Evolutionary conservation across 37 sponge, comb jelly and placozoan species (phyloP).

Genomic region (Trichoplax adhaerens): DNA sequence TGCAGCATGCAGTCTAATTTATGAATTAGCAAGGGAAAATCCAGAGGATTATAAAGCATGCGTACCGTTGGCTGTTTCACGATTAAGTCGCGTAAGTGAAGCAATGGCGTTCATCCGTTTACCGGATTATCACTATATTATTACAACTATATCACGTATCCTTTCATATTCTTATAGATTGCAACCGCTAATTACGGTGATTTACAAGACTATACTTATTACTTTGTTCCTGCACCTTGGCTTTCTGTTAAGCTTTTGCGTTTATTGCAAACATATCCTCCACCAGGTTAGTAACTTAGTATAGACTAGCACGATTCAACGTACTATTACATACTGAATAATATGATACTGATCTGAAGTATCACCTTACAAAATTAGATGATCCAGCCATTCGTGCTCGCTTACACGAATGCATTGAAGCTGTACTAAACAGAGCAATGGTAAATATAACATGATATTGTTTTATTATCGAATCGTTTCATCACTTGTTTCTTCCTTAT

Average conservation of each 20-base stretch:
- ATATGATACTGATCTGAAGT: too few relatives aligned
- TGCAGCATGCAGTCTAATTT: conserved; percentile 59
- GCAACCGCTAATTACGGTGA: conserved; percentile 37
- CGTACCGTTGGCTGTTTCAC: conserved; percentile 44
- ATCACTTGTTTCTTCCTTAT: conserved; percentile 5
- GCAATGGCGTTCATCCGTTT: background rate
- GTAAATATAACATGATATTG: background rate
- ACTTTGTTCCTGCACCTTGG: conserved; percentile 94
- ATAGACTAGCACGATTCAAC: too few relatives aligned
- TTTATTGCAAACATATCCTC: conserved; percentile 58
- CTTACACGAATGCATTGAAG: conserved; percentile 63
- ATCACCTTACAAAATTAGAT: too few relatives aligned
- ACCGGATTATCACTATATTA: background rate
- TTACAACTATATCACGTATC: background rate
- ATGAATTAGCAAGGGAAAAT: conserved; percentile 48
- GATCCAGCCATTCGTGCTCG: too few relatives aligned
- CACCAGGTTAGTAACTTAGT: conserved; percentile 22
- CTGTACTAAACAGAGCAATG: conserved; percentile 54
- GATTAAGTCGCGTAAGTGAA: conserved; percentile 45
- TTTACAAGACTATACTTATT: conserved; percentile 87
- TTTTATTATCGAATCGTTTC: conserved; percentile 5
- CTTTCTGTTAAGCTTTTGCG: conserved; percentile 69
- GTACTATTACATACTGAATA: too few relatives aligned
- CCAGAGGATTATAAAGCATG: conserved; percentile 28
- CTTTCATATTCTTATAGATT: conserved; percentile 24